These are phyloP conservation scores for Crotalus horridus DNA, from an alignment of 2,113 vertebrate species.

Conservation along the genomic window DNA sequence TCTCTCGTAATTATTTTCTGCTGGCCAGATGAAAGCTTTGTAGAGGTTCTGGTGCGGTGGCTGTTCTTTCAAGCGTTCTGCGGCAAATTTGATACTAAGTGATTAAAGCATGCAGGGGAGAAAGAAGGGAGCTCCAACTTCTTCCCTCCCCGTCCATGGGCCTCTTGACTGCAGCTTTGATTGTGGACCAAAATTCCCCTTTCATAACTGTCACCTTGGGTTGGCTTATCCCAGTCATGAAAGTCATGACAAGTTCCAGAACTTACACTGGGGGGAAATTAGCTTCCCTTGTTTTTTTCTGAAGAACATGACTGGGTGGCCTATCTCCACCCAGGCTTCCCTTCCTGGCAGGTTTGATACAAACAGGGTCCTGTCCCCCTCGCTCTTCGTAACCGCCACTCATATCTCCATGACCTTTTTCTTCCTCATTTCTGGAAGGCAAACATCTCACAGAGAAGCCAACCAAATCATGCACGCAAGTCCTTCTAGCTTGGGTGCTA, in stretches of 20 bases:
- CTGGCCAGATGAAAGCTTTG: slow-evolving; percentile 79
- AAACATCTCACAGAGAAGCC: too few species aligned
- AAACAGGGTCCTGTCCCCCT: fast-evolving
- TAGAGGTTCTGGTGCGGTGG: slow-evolving; percentile 74
- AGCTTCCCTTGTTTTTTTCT: slow-evolving; percentile 18
- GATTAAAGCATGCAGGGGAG: slow-evolving; percentile 72
- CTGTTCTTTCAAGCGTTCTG: slow-evolving; percentile 78
- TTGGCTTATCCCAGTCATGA: slow-evolving; percentile 56
- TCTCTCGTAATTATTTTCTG: slow-evolving; percentile 76
- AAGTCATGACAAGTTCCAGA: slow-evolving; percentile 57
- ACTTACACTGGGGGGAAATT: slow-evolving; percentile 39
- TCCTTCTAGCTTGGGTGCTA: background rate
- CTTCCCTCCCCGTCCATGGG: slow-evolving; percentile 69
- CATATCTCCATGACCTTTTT: background rate
- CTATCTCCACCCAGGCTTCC: background rate
- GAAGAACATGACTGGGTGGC: background rate
- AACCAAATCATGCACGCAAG: background rate
- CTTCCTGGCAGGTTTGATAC: slow-evolving; percentile 31
- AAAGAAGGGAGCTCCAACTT: slow-evolving; percentile 63
- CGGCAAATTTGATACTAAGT: slow-evolving; percentile 72
- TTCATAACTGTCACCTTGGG: slow-evolving; percentile 72
- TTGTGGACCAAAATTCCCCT: slow-evolving; percentile 77
- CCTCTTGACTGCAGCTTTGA: slow-evolving; percentile 69
- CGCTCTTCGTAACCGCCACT: background rate
- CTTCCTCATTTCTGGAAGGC: background rate